Evolutionary conservation across 2,888 invertebrate species (phyloP), one percentile per base, ranked within the genome.

Genomic region (Diarsia brunnea): DNA sequence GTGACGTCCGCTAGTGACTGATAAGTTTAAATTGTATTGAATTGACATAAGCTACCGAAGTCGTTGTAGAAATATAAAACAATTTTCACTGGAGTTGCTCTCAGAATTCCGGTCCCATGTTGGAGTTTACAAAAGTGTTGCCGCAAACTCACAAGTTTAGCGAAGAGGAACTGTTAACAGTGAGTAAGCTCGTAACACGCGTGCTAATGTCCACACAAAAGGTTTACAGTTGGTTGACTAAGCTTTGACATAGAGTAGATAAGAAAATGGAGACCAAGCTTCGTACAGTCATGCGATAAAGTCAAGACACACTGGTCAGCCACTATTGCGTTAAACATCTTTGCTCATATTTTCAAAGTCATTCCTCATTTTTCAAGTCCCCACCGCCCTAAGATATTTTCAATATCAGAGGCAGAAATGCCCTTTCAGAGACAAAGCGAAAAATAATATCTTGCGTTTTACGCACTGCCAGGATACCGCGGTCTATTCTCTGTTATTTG

Each of bases 121-220:
- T n/a, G n/a, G 61, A 7, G 8, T 43, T 1, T 14, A 14, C 38
- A 21, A 61, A 43, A 27, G 27, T 31, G 27, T 27, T n/a, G n/a
- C n/a, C n/a, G 8, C n/a, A 70, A 16, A 27, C 24, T 51, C 21
- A 43, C 16, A 47, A 24, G 11, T 71, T 72, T 19, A 43, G 31
- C 19, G 11, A n/a, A 60, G 10, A 60, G 19, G 69, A 60, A 58
- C 71, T 43, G 73, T 71, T 43, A 71, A 71, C 55, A 49, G 55
- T 55, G n/a, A 67, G 12, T 47, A 60, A 49, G 21, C 43, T 78
- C 72, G 49, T 73, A 69, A 78, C 49, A 49, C 31, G 63, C 19
- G 55, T 45, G 69, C 60, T 55, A 73, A 79, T 55, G 55, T 58
- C 43, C 43, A 27, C 49, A 53, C n/a, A 78, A 78, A 60, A 58